A percentile compares a stretch with the other conserved stretches of the same genome.
phyloP scores from a whole-genome alignment of 2,113 vertebrate species.

The Zingel zingel region DNA sequence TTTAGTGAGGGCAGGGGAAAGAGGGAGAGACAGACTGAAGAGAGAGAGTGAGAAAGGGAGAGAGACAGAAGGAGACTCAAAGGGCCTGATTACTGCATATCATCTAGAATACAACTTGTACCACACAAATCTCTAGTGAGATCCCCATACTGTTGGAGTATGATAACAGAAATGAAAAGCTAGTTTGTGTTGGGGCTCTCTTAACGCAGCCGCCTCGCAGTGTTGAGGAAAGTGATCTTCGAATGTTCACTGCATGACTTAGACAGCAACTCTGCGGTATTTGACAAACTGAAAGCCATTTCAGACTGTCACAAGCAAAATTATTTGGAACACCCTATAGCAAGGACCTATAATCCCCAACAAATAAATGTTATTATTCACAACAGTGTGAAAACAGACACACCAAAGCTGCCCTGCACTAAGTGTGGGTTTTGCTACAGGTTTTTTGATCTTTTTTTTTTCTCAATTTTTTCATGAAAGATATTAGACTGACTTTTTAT shows the following conservation, averaged over 20 bases:
- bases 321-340: constrained; percentile 76
- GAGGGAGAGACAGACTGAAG: constrained; percentile 56
- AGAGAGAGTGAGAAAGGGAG: constrained; percentile 45
- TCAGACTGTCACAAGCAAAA: constrained; percentile 70
- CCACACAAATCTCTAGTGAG: constrained; percentile 81
- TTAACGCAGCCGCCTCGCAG: constrained; percentile 65
- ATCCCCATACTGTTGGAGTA: constrained; percentile 81
- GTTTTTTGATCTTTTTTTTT: constrained; percentile 55
- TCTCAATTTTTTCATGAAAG: constrained; percentile 45
- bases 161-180: constrained; percentile 82
- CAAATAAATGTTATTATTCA: constrained; percentile 79
- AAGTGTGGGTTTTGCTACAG: constrained; percentile 61
- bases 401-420: constrained; percentile 64
- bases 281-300: constrained; percentile 78
- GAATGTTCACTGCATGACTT: constrained; percentile 71
- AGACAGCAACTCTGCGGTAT: constrained; percentile 70
- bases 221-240: constrained; percentile 73
- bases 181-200: constrained; percentile 73
- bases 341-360: constrained; percentile 74
- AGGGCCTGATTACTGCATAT: constrained; percentile 85
- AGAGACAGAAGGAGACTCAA: constrained; percentile 77
- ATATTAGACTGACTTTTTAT: constrained; percentile 65
- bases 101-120: constrained; percentile 84
- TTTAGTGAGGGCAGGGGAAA: constrained; percentile 64
- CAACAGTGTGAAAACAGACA: constrained; percentile 69